Conservation (phyloP, 2,888 invertebrate genomes). For the Oligia latruncula region DNA sequence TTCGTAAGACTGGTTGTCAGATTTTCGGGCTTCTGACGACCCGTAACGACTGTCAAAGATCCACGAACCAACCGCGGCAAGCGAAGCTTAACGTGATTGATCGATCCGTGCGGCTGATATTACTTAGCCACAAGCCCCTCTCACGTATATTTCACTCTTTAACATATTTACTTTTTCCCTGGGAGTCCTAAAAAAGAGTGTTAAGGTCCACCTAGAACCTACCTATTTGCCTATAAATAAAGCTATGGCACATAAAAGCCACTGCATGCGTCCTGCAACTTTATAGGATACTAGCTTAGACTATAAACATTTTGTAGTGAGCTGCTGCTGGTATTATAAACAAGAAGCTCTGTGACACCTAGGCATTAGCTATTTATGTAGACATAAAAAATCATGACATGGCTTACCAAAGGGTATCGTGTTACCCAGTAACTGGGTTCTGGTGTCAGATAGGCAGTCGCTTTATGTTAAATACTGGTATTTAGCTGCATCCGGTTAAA, state of each 20-base stretch:
- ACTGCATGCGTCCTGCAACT: slow-evolving; percentile 4
- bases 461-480: not conserved
- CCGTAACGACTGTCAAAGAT: no score
- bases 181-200: not conserved
- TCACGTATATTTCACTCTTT: no score
- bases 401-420: not conserved
- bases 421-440: not conserved
- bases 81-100: no score
- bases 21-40: no score
- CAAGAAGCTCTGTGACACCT: not conserved
- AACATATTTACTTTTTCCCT: not conserved
- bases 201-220: not conserved
- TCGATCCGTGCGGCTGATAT: no score
- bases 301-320: slow-evolving; percentile 30
- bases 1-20: no score
- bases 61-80: no score
- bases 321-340: slow-evolving; percentile 1
- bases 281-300: slow-evolving; percentile 22
- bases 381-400: not conserved
- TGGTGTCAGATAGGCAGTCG: not conserved
- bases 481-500: not conserved
- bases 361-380: not conserved
- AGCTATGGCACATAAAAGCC: not conserved
- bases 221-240: slow-evolving; percentile 3
- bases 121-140: no score